Percentiles rank a stretch among this genome's conserved stretches.
Conservation (phyloP, 2,888 invertebrate species). For the Cheilosia scutellata region DNA sequence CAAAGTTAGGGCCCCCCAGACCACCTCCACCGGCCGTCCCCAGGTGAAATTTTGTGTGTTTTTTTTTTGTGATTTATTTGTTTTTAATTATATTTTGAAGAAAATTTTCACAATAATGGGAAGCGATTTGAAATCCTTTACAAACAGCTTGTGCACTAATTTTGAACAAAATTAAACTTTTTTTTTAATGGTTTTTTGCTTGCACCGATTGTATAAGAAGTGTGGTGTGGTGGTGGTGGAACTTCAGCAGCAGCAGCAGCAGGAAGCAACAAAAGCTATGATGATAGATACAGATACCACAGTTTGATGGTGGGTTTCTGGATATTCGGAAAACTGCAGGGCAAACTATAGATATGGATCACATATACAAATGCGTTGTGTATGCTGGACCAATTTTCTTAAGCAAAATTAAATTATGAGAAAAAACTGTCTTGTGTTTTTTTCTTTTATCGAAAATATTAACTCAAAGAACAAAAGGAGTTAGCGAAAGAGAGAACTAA, state of each 20-base stretch:
- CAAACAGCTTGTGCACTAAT: slow-evolving; percentile 72
- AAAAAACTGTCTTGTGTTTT: slow-evolving; percentile 52
- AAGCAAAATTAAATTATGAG: slow-evolving; percentile 55
- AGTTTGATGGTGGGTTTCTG: slow-evolving; percentile 60
- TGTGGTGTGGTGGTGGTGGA: slow-evolving; percentile 51
- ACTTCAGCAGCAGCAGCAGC: slow-evolving; percentile 61
- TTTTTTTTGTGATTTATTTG: slow-evolving; percentile 39
- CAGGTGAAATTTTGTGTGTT: slow-evolving; percentile 72
- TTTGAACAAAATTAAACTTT: slow-evolving; percentile 39
- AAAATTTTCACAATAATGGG: slow-evolving; percentile 58
- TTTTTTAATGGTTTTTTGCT: slow-evolving; percentile 21
- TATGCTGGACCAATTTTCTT: slow-evolving; percentile 67
- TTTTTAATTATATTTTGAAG: slow-evolving; percentile 31
- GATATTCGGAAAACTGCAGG: slow-evolving; percentile 57
- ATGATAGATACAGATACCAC: slow-evolving; percentile 69
- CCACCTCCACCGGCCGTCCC: slow-evolving; percentile 84
- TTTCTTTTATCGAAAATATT: slow-evolving; percentile 17
- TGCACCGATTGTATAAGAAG: slow-evolving; percentile 73
- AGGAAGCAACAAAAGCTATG: slow-evolving; percentile 74
- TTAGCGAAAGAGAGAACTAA: slow-evolving; percentile 5
- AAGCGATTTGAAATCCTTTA: slow-evolving; percentile 55
- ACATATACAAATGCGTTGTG: slow-evolving; percentile 43
- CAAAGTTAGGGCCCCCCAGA: slow-evolving; percentile 80
- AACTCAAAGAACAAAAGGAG: slow-evolving; percentile 51
- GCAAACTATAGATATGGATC: slow-evolving; percentile 68